Evolutionary conservation across 1,140 invertebrate species (phyloP).

Genomic region (Magallana gigas): DNA sequence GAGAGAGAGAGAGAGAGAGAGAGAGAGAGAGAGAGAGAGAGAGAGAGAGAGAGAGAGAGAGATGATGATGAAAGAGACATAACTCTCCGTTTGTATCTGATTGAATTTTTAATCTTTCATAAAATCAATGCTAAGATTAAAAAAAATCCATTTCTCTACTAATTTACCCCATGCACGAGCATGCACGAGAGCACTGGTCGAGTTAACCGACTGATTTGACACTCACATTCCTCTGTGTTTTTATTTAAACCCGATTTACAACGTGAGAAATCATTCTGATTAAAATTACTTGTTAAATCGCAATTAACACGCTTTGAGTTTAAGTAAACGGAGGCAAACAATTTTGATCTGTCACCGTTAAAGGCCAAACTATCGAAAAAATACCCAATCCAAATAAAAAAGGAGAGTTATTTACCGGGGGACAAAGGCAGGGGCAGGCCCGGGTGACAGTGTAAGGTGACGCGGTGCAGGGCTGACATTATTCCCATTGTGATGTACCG

Average conservation of each 20-base stretch:
- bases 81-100: no score
- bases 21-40: no score
- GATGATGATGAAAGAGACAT: no score
- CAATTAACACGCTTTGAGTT: constrained; percentile 14
- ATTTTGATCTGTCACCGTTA: background rate
- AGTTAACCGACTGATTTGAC: no score
- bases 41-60: no score
- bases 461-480: background rate
- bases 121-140: no score
- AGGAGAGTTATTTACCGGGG: background rate
- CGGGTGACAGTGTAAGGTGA: background rate
- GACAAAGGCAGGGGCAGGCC: background rate
- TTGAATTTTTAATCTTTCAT: no score
- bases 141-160: no score
- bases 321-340: constrained; percentile 5
- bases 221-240: no score
- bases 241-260: background rate
- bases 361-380: constrained; percentile 9
- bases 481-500: background rate
- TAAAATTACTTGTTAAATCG: constrained; percentile 21
- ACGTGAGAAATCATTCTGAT: background rate
- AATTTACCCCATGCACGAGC: no score
- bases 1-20: no score
- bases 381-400: constrained; percentile 16
- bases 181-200: no score